Conservation (phyloP, 1,140 invertebrate genomes). For the Drosophila simulans region DNA sequence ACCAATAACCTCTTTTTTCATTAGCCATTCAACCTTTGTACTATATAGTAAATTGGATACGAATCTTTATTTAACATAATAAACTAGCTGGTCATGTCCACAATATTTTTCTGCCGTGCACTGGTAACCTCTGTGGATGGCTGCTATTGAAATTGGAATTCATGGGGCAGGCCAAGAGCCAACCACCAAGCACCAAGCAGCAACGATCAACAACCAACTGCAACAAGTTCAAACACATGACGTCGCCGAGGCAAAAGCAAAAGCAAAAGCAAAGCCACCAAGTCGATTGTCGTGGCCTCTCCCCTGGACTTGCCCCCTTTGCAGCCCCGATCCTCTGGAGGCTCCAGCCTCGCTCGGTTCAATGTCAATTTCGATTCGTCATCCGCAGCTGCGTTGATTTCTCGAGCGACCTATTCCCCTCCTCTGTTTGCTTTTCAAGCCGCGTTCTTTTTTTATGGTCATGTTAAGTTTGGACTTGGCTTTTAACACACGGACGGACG, state of each 20-base stretch:
- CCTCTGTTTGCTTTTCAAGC: constrained; percentile 62
- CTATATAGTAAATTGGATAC: too few relatives aligned
- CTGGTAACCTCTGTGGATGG: constrained; percentile 34
- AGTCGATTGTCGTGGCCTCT: constrained; percentile 43
- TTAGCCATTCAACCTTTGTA: too few relatives aligned
- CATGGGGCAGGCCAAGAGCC: constrained; percentile 49
- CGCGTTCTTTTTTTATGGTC: constrained; percentile 73
- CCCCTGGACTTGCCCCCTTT: neutral
- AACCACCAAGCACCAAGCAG: constrained; percentile 21
- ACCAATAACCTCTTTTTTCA: too few relatives aligned
- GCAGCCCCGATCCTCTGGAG: constrained; percentile 1
- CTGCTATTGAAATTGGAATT: constrained; percentile 59
- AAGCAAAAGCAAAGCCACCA: constrained; percentile 20
- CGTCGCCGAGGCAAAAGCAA: constrained; percentile 18
- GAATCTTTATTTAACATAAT: too few relatives aligned
- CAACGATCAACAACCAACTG: constrained; percentile 28
- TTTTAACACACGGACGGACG: constrained; percentile 69
- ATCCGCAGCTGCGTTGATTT: constrained; percentile 83
- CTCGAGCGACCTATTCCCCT: constrained; percentile 63
- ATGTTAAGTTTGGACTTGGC: constrained; percentile 82
- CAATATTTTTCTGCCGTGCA: constrained; percentile 1
- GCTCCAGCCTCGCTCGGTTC: constrained; percentile 69
- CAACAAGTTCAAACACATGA: constrained; percentile 72
- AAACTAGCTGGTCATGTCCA: neutral
- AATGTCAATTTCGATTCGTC: constrained; percentile 84